These are phyloP conservation scores for Pedetes capensis DNA, from an alignment of 2,113 vertebrate genomes.

Conservation along the genomic window DNA sequence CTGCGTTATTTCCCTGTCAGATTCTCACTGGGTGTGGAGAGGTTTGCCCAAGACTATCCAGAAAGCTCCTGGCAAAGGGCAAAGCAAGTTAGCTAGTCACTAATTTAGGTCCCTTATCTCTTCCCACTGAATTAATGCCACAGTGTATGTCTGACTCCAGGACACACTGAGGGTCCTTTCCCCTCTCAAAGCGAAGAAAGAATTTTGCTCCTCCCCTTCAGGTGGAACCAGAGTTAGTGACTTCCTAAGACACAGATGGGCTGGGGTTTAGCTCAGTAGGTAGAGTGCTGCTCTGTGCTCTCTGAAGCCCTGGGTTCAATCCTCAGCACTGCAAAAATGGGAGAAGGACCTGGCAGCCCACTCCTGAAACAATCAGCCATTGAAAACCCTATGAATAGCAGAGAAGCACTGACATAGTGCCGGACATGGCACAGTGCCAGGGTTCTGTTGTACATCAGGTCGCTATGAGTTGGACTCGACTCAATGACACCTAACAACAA, in stretches of 20 bases:
- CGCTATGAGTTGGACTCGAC: no score
- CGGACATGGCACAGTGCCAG: no score
- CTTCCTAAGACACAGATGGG: not conserved
- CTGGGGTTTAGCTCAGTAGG: no score
- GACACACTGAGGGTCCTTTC: not conserved
- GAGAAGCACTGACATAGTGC: no score
- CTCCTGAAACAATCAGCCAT: no score
- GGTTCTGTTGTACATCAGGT: no score
- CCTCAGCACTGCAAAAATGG: no score
- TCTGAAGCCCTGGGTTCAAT: no score
- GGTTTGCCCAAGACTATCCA: not conserved
- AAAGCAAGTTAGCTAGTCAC: fast-evolving
- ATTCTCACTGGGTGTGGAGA: not conserved
- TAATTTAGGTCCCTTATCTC: not conserved
- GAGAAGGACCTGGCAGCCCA: no score
- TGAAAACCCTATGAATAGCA: no score
- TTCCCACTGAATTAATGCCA: not conserved
- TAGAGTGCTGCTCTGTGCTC: no score
- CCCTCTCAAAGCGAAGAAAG: not conserved
- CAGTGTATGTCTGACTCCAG: fast-evolving
- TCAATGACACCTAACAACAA: no score
- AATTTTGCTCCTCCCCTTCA: not conserved
- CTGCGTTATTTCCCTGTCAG: not conserved
- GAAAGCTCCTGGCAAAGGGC: not conserved
- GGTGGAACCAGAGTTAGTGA: not conserved